Base-by-base conservation (phyloP, 1,140 invertebrate species). In the Temnothorax longispinosus region DNA sequence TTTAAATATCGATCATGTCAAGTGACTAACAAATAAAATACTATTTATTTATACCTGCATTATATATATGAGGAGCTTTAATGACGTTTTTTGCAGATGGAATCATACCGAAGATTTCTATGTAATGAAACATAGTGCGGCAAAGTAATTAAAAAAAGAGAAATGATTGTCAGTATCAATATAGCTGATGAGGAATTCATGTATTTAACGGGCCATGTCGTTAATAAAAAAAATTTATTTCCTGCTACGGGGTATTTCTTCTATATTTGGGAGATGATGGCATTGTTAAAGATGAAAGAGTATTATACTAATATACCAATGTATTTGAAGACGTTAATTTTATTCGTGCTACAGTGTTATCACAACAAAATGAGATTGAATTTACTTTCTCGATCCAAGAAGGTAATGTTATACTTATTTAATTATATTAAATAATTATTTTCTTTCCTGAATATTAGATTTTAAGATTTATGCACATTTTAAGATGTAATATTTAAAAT, bases 181-280 rank as follows among this genome's bases (percentile, higher is more conserved):
- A 94, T 98, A 0, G 95, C 93, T 8, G 97, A 98, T 89, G 96
- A 97, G 69, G 97, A 97, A 88, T 97, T 97, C 92, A 96, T 97
- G 77, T 99, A 97, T 92, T 96, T 98, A 94, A 95, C 95, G 41
- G 99, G 98, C 2, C 98, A 99, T 94, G 96, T 97, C 6, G 98
- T 99, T 89, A 98, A 99, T 95, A 97, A 97, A 1, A 97, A 98
- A 92, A 97, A 98, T 89, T 93, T 99, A 0, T 98, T 98, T 87
- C 99, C 99, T 1, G 98, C 98, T 0, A 99, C 98, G n/a, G 98
- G 98, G 41, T 99, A 98, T 93, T 91, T 98, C 81, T 94, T 97
- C 3, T 95, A 99, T 15, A 98, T 98, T 1, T 99, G 98, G 99
- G 97, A 98, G 94, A 98, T 98, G 3, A 94, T 99, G 35, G 97